These are phyloP conservation scores for Jacana jacana DNA, from an alignment of 2,113 vertebrate species.

Conservation along the genomic window DNA sequence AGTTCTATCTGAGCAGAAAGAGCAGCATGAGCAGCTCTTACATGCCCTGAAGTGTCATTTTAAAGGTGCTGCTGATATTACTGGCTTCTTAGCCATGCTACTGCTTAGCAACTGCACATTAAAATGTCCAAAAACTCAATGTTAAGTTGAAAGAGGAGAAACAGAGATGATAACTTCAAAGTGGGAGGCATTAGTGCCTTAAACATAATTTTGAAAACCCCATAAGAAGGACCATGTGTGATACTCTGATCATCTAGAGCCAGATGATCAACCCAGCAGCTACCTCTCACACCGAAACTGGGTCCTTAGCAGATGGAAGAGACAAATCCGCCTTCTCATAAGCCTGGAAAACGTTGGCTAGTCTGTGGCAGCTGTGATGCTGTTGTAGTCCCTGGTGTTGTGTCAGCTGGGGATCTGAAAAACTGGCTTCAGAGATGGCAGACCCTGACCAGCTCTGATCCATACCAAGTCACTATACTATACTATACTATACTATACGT, in stretches of 20 bases:
- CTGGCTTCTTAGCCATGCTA: neutral
- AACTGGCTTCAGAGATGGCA: neutral
- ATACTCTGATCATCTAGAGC: neutral
- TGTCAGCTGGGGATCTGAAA: neutral
- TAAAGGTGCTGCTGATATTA: neutral
- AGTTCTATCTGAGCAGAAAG: neutral
- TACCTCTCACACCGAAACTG: neutral
- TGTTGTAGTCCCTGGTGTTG: neutral
- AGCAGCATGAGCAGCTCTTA: neutral
- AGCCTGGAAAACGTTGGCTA: neutral
- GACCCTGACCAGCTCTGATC: neutral
- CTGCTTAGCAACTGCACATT: constrained; percentile 37
- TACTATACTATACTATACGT: no score
- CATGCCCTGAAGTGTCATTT: neutral
- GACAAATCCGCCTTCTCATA: neutral
- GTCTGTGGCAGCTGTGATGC: neutral
- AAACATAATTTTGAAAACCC: neutral
- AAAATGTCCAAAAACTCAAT: neutral
- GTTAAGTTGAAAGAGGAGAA: neutral
- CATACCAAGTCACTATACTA: no score
- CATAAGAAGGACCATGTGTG: neutral
- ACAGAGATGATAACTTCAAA: neutral
- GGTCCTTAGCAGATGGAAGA: neutral
- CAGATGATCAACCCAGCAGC: neutral
- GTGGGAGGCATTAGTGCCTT: neutral